Evolutionary conservation across 2,888 invertebrate genomes (phyloP).

Genomic region (Pyrgus malvae): DNA sequence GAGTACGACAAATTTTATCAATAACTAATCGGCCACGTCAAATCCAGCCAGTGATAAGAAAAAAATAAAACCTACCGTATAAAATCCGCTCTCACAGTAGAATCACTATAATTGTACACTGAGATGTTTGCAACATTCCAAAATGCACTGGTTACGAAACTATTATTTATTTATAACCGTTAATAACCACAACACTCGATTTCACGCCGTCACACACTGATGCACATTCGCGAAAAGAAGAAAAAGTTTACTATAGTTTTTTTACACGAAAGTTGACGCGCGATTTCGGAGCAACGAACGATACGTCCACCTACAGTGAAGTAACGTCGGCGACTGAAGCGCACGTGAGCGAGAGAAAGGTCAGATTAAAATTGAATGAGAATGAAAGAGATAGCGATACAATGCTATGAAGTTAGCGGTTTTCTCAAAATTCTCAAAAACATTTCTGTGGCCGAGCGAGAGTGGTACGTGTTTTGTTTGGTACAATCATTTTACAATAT

Average conservation of each 20-base stretch:
- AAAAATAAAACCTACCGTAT: constrained; percentile 59
- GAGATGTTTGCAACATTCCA: constrained; percentile 64
- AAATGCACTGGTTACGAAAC: constrained; percentile 42
- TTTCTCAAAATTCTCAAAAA: too few relatives aligned
- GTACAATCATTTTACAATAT: constrained; percentile 66
- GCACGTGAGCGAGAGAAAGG: constrained; percentile 61
- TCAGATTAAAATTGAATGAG: constrained; percentile 49
- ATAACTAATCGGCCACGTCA: constrained; percentile 46
- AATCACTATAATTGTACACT: constrained; percentile 51
- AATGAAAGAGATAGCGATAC: constrained; percentile 33
- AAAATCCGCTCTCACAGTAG: constrained; percentile 59
- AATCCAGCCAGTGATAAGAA: constrained; percentile 48
- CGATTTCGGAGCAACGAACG: constrained; percentile 37
- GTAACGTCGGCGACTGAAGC: constrained; percentile 55
- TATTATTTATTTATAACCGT: constrained; percentile 42
- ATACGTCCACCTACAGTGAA: constrained; percentile 41
- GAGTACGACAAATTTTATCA: constrained; percentile 34
- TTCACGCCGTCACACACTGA: constrained; percentile 48
- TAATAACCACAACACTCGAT: constrained; percentile 47
- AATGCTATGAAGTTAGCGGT: constrained; percentile 55
- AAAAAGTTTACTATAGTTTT: constrained; percentile 45
- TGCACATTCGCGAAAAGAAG: constrained; percentile 57
- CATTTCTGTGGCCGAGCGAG: constrained; percentile 64
- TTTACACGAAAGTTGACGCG: constrained; percentile 71
- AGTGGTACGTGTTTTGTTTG: constrained; percentile 71